These are phyloP conservation scores for Spheniscus mendiculus DNA, from an alignment of 2,113 vertebrate species.

Conservation along the genomic window DNA sequence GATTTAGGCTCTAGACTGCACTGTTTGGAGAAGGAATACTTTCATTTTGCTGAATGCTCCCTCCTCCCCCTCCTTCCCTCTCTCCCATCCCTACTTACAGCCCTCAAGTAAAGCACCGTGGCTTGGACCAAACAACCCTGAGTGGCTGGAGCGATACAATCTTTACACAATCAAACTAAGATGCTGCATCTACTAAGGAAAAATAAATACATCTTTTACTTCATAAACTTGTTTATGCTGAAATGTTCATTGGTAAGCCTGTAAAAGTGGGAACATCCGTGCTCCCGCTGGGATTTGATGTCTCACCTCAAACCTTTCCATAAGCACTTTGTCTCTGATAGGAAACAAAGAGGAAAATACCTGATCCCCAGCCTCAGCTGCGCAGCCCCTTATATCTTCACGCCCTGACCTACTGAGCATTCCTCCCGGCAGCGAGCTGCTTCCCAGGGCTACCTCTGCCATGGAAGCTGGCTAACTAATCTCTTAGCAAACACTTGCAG, in stretches of 20 bases:
- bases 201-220: slow-evolving; percentile 41
- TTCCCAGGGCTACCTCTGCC: slow-evolving; percentile 87
- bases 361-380: slow-evolving; percentile 81
- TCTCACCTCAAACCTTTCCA: slow-evolving; percentile 81
- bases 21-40: slow-evolving; percentile 58
- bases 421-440: slow-evolving; percentile 80
- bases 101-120: background rate
- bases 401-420: slow-evolving; percentile 81
- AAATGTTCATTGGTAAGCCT: slow-evolving; percentile 66
- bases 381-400: slow-evolving; percentile 70
- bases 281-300: slow-evolving; percentile 72
- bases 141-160: slow-evolving; percentile 39
- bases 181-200: slow-evolving; percentile 7
- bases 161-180: slow-evolving; percentile 50
- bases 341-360: slow-evolving; percentile 82
- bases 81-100: slow-evolving; percentile 6
- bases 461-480: slow-evolving; percentile 85
- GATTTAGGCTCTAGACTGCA: slow-evolving; percentile 27
- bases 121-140: slow-evolving; percentile 50
- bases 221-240: slow-evolving; percentile 67
- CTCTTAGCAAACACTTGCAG: slow-evolving; percentile 88
- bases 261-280: slow-evolving; percentile 73
- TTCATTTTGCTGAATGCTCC: slow-evolving; percentile 9
- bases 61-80: slow-evolving; percentile 30
- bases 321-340: slow-evolving; percentile 77